These are phyloP conservation scores for Campylorhamphus procurvoides DNA, from an alignment of 2,113 vertebrate genomes.

Conservation along the genomic window DNA sequence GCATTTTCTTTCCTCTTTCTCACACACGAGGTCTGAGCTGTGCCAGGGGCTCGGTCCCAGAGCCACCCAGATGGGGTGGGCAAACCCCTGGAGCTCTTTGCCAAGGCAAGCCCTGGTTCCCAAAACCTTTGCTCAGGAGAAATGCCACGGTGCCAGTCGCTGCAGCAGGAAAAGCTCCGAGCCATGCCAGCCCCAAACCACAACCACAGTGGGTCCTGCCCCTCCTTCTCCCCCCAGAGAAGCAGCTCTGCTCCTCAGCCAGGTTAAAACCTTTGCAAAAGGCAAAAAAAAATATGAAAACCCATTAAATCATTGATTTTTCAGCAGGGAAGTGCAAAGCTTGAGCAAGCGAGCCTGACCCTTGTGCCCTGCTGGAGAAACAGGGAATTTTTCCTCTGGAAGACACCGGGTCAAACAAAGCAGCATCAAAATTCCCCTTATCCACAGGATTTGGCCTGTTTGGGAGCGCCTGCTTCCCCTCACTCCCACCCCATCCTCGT, in stretches of 20 bases:
- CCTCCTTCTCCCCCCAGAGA: background rate
- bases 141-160: fast-evolving
- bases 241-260: background rate
- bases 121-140: fast-evolving
- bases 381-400: background rate
- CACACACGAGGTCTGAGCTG: background rate
- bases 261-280: background rate
- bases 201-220: background rate
- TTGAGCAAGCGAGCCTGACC: background rate
- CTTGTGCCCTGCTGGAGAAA: background rate
- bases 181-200: fast-evolving
- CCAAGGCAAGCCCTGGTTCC: background rate
- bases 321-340: background rate
- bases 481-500: fast-evolving
- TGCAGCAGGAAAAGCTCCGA: background rate
- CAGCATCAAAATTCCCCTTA: background rate
- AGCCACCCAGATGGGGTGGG: fast-evolving
- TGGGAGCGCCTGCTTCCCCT: background rate
- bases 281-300: background rate
- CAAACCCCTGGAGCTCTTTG: background rate
- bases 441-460: background rate
- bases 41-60: background rate
- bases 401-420: background rate
- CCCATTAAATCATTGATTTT: background rate
- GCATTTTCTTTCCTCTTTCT: background rate